Evolutionary conservation across 1,140 invertebrate species (phyloP), one percentile per base, ranked within the genome.

Genomic region (Drosophila auraria): DNA sequence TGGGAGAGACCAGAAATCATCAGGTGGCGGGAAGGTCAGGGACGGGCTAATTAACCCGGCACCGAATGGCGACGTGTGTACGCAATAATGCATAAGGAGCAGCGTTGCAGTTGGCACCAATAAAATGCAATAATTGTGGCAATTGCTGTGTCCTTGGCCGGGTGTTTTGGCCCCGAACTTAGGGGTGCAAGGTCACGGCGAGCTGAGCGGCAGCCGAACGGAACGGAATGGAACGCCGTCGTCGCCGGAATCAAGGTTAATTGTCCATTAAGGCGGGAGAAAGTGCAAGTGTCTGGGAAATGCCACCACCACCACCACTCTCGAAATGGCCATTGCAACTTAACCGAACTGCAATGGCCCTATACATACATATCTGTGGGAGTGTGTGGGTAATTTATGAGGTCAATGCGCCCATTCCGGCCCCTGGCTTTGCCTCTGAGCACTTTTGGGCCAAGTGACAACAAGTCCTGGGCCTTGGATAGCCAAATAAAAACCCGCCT

Each of bases 201-300:
- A 38, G 49, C 40, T 40, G n/a, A 40, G 40, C 33, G 60, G 68
- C 51, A 72, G 59, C 75, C 42, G 44, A 61, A 69, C 72, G 50
- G 74, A 76, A 66, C 74, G 61, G 36, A 73, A 64, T 57, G 71
- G 45, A 60, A 62, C 79, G 61, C 63, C 62, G 78, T 36, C 42
- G 72, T 49, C 9, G 64, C 66, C 38, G 76, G 68, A 81, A 89
- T 90, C 86, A 89, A 89, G 86, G 86, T 89, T 89, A 89, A 89
- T 89, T 89, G 86, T 84, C 86, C 82, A 90, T 89, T 89, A 89
- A 90, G 83, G 72, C 66, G 72, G 77, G 74, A 89, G 84, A 89
- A 89, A 89, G 84, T 89, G 84, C 84, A 87, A 87, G 84, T 89
- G 84, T 86, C 82, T 90, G 84, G 81, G 71, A 79, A 79, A 59